Base-by-base conservation (phyloP, 2,113 vertebrate genomes). In the Phoenicopterus ruber region DNA sequence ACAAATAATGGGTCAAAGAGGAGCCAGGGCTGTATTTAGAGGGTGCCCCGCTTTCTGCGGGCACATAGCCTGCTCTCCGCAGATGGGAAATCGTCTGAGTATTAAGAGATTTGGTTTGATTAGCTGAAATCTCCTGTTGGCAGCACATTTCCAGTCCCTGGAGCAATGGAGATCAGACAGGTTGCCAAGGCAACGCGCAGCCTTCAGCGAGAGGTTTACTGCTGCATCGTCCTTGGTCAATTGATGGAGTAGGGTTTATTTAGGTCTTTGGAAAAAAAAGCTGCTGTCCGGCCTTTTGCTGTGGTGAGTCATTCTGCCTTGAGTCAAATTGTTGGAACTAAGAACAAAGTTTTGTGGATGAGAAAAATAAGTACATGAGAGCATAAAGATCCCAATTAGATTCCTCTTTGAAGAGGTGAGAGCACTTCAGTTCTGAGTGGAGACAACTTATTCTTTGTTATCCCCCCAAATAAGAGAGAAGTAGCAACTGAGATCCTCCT, bases 131-230 rank as follows among this genome's bases (percentile, higher is more conserved):
- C 67, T 96, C 72, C 78, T 88, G 80, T 96, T 93, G 94, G 93
- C 93, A 87, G 94, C 85, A 82, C 93, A 90, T 79, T 97, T 95
- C 93, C 81, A 90, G 81, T 82, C 78, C 88, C 59, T 84, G 95
- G 94, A 93, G 97, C 96, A 97, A 72, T 86, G 82, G 94, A 95
- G 95, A 94, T 94, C 85, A 96, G 95, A 89, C 87, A 88, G 79
- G 98, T 98, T 98, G 90, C 96, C 94, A 97, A 96, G 92, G 96
- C 94, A 98, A 98, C 65, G 2, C 57, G 1, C 93, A 95, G 96
- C 96, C 96, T 96, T 97, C 96, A 89, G 94, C 2, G 7, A 55
- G 93, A 88, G 96, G 96, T 97, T 97, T 97, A 58, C 97, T 97
- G 97, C 95, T 90, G 85, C 65, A 63, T 88, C 17, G 95, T 97